Evolutionary conservation across 2,888 invertebrate species (phyloP), one percentile per base, ranked within the genome.

Genomic region (Atrina japonica): DNA sequence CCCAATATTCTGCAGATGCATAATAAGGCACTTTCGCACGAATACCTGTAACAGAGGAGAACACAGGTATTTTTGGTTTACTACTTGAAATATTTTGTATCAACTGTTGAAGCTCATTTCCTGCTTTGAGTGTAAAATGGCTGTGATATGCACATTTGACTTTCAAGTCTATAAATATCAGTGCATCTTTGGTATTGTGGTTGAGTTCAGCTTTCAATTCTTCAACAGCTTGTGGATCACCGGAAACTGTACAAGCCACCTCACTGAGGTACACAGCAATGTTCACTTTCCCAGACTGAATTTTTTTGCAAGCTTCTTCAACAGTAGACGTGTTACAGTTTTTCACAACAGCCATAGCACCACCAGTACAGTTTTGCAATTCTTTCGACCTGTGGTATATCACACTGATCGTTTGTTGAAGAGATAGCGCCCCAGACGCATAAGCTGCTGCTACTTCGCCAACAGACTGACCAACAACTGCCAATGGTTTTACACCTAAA

Each of bases 371-470:
- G 30, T 73, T 63, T 1, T 76, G 61, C 50, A 83, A 70, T 18
- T 76, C 43, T 35, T 61, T 55, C 16, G 83, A 81, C 21, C 86
- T 58, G 59, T 75, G 73, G 59, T 77, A 86, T 7, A 86, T 84
- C 21, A 86, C 74, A 21, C 61, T 75, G 7, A 84, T 83, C 2
- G 84, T 84, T 21, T 80, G 70, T 25, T 75, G 60, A 35, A 84
- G 59, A 50, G 74, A 49, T 23, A 80, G 53, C n/a, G 72, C 58
- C 7, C 80, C 77, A 9, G 78, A 61, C 53, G 73, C 65, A 53
- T 75, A 77, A 0, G 84, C 82, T 16, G 81, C 83, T 3, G 83
- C 83, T 9, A 84, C 83, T 43, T 85, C 85, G 5, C 85, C 85
- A 2, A 84, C 83, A 1, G 85, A 85, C 66, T 84, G 85, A 7